Base-by-base conservation (phyloP, 2,113 vertebrate species). In the Psettodes erumei region DNA sequence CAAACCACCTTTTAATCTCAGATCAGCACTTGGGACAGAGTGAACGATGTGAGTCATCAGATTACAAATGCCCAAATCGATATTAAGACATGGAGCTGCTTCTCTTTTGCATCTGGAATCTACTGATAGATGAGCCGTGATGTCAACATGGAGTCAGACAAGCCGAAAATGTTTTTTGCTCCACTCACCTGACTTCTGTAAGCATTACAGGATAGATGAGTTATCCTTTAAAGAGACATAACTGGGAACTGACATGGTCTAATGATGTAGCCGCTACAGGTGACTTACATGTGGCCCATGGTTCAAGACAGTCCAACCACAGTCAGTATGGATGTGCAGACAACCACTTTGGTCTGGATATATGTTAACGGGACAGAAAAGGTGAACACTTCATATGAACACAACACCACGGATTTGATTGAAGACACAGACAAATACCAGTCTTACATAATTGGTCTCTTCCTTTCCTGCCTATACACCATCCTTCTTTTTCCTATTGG, bases 401-500 rank as follows among this genome's bases (percentile, higher is more conserved):
- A 93, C 79, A 95, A 94, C 18, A 63, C 93, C 2, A 92, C 93
- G 0, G 88, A 91, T 72, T 58, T 86, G 51, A 84, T 84, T 0
- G 94, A 94, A 77, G 92, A 93, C 67, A 84, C 92, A 0, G 94
- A 93, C 37, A 90, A 93, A 37, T 94, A 94, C 71, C 95, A 95
- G 45, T 96, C 95, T 27, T 98, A 99, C 0, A 81, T 94, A 11
- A 93, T 98, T 0, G 94, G 96, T 18, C 96, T 99, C 64, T 97
- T 98, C 89, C 93, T 99, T 25, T 99, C 97, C 0, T 99, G 97
- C 43, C 91, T 99, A 8, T 99, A 99, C 82, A 98, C 97, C 13
- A 90, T 98, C 79, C 94, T 99, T 79, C 96, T 99, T 76, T 99
- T 99, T 30, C 98, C 98, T 5, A 97, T 99, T 0, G 98, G 98